Conservation (phyloP, 1,140 invertebrate species). For the Myzus persicae region DNA sequence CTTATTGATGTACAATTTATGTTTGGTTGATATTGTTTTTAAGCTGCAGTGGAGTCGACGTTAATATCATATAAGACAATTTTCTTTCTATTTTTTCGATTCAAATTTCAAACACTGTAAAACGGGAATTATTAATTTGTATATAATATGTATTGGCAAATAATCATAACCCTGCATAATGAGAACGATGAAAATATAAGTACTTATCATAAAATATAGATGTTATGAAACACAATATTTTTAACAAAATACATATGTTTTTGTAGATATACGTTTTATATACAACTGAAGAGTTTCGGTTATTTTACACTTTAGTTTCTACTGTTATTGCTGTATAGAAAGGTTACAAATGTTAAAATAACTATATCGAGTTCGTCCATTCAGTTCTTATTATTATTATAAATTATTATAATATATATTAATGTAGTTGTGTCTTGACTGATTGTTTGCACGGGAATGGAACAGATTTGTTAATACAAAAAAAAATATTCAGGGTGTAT, state of each 20-base stretch:
- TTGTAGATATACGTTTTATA: too few relatives aligned
- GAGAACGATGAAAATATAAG: too few relatives aligned
- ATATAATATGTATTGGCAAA: background rate
- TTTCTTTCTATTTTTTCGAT: background rate
- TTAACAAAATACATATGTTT: too few relatives aligned
- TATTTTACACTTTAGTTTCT: background rate
- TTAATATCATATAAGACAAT: too few relatives aligned
- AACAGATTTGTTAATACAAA: background rate
- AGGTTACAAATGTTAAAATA: background rate
- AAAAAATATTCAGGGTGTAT: background rate
- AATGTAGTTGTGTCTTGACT: background rate
- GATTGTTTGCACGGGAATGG: background rate
- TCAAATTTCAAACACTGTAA: background rate
- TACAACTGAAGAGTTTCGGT: background rate
- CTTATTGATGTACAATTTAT: too few relatives aligned
- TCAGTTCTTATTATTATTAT: background rate
- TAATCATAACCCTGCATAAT: background rate
- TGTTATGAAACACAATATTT: too few relatives aligned
- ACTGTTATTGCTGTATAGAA: background rate
- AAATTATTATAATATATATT: background rate
- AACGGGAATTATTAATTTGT: background rate
- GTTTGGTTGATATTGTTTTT: too few relatives aligned
- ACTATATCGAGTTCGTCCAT: background rate
- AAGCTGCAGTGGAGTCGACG: too few relatives aligned
- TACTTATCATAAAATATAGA: too few relatives aligned